Conservation (phyloP, 2,113 vertebrate genomes). For the Semnornis frantzii region DNA sequence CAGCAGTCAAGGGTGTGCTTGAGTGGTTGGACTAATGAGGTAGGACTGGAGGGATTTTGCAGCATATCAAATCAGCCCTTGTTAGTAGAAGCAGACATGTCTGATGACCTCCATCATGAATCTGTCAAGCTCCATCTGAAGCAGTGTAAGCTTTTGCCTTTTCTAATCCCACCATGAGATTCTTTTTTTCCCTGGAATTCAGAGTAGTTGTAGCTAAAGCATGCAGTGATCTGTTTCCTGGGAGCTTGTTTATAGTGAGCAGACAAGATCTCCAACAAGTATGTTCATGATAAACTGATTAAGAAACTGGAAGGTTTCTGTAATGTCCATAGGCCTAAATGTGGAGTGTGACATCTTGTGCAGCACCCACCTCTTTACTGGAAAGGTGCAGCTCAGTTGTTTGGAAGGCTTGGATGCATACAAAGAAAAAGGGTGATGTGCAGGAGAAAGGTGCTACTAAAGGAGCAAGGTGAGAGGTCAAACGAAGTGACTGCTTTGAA, state of each 20-base stretch:
- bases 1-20: background rate
- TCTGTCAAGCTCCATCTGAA: background rate
- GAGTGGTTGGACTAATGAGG: background rate
- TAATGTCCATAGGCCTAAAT: background rate
- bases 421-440: background rate
- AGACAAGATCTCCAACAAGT: background rate
- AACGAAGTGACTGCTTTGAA: background rate
- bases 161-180: background rate
- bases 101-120: conserved; percentile 28
- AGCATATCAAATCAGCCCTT: background rate
- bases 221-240: background rate
- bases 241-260: background rate
- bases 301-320: background rate
- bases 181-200: background rate
- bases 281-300: background rate
- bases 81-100: conserved; percentile 8
- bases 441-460: background rate
- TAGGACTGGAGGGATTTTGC: background rate
- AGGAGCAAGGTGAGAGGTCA: background rate
- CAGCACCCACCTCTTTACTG: background rate
- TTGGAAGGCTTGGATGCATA: background rate
- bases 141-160: conserved; percentile 12
- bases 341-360: background rate
- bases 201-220: conserved; percentile 26
- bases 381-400: background rate